Percentiles rank a stretch among this genome's conserved stretches.
Conservation (phyloP, 2,113 vertebrate genomes). For the Cygnus buccinator region DNA sequence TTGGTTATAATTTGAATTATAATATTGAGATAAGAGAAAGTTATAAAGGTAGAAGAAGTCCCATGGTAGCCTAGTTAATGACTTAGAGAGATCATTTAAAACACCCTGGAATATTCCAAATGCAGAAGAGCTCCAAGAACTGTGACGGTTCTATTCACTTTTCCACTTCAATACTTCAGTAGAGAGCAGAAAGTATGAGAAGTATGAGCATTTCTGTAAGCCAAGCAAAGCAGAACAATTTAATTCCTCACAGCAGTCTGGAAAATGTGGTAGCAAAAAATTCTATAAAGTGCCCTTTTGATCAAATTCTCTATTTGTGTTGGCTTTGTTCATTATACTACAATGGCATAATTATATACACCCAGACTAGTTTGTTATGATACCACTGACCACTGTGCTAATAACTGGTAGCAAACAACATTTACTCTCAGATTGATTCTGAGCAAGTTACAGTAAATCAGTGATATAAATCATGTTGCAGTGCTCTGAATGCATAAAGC, state of each 20-base stretch:
- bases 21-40: background rate
- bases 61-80: background rate
- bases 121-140: background rate
- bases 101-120: background rate
- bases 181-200: background rate
- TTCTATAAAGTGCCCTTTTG: background rate
- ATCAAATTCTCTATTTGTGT: constrained; percentile 17
- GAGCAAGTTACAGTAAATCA: constrained; percentile 28
- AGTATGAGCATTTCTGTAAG: background rate
- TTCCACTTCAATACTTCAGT: background rate
- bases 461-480: background rate
- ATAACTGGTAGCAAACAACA: constrained; percentile 28
- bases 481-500: constrained; percentile 7
- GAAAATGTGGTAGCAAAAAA: background rate
- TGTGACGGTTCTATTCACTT: constrained; percentile 8
- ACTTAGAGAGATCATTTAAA: background rate
- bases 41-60: background rate
- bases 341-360: constrained; percentile 10
- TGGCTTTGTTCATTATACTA: background rate
- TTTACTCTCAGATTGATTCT: constrained; percentile 34
- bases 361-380: constrained; percentile 21
- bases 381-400: constrained; percentile 42
- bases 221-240: background rate
- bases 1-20: background rate
- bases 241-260: background rate